Evolutionary conservation across 2,797 vertebrate genomes (phyloP).

Genomic region (Basileuterus tristriatus): DNA sequence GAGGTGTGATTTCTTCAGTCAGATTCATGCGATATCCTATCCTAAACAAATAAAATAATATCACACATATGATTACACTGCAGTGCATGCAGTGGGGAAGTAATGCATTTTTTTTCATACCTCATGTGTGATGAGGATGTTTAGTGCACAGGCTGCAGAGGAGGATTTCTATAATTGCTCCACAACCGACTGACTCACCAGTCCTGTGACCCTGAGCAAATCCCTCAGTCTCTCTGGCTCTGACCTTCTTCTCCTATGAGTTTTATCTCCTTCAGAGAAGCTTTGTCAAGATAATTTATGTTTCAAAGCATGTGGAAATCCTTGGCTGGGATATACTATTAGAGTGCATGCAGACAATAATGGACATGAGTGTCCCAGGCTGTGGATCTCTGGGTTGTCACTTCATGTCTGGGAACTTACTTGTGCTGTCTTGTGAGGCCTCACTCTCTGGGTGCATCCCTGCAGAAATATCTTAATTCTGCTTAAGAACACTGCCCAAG

Average conservation of each 20-base stretch:
- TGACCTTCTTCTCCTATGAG: neutral
- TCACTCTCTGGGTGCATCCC: neutral
- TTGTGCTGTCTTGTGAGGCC: neutral
- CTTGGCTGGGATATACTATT: neutral
- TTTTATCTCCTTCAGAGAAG: slow-evolving; percentile 22
- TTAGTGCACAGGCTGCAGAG: neutral
- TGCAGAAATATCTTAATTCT: neutral
- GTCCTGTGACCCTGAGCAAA: slow-evolving; percentile 1
- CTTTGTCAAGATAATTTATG: slow-evolving; percentile 5
- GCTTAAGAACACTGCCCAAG: neutral
- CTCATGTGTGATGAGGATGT: neutral
- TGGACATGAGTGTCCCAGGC: neutral
- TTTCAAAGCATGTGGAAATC: neutral
- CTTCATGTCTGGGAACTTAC: neutral
- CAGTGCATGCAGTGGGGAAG: neutral
- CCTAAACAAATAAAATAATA: neutral
- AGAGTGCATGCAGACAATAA: neutral
- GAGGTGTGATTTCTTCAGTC: slow-evolving; percentile 6
- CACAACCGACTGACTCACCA: neutral
- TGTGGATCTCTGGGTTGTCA: neutral
- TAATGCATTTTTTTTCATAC: neutral
- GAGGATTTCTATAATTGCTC: neutral
- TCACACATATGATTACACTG: neutral
- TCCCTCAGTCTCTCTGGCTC: neutral
- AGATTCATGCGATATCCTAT: neutral